Evolutionary conservation across 2,797 vertebrate species (phyloP).

Genomic region (Champsocephalus esox): DNA sequence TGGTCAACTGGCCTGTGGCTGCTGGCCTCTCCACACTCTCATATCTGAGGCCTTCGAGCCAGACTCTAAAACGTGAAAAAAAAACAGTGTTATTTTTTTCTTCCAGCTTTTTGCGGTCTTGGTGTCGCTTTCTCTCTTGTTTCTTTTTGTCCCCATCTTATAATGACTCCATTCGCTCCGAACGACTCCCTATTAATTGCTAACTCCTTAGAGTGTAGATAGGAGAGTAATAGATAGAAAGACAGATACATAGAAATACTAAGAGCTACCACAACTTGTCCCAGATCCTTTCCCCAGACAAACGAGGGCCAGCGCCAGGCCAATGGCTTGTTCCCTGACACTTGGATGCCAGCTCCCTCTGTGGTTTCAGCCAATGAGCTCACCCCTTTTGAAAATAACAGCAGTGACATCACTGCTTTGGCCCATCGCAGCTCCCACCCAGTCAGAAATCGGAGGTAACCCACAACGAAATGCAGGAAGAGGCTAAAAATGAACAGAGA

Average conservation of each 20-base stretch:
- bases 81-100: constrained; percentile 46
- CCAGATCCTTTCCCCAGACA: constrained; percentile 64
- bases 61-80: constrained; percentile 30
- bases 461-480: constrained; percentile 52
- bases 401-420: constrained; percentile 78
- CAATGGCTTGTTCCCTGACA: constrained; percentile 68
- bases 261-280: constrained; percentile 41
- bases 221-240: constrained; percentile 2
- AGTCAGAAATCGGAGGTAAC: constrained; percentile 70
- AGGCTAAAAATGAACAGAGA: constrained; percentile 60
- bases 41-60: constrained; percentile 46
- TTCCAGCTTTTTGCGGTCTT: constrained; percentile 37
- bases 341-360: constrained; percentile 75
- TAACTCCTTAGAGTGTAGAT: background rate
- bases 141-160: constrained; percentile 22
- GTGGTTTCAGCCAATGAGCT: constrained; percentile 82
- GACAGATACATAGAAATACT: constrained; percentile 32
- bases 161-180: constrained; percentile 11
- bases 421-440: constrained; percentile 63
- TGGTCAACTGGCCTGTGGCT: constrained; percentile 69
- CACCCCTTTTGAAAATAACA: constrained; percentile 77
- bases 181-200: constrained; percentile 4
- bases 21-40: constrained; percentile 52
- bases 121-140: constrained; percentile 1
- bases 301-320: constrained; percentile 36